Evolutionary conservation across 2,797 vertebrate species (phyloP), one percentile per base, ranked within the genome.

Genomic region (Enteromius trimaculatus): DNA sequence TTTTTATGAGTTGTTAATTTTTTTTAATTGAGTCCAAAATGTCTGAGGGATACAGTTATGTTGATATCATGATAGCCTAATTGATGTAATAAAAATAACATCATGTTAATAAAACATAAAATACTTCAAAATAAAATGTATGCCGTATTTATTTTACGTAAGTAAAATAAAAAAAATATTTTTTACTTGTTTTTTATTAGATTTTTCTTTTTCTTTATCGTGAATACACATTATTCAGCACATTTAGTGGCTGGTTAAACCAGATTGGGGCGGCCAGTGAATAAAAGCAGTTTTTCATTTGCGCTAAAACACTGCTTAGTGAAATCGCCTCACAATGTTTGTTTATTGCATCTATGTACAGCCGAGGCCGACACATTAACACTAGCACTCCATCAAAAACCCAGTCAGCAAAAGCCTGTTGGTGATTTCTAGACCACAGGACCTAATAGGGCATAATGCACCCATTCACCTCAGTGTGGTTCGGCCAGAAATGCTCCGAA

Each of bases 401-500:
- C 42, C 19, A 64, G 58, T 31, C 76, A 64, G 58, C 39, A 49
- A 78, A 78, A 78, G 76, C 58, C 39, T 78, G 19, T 64, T 34
- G 19, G 42, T 65, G 76, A 47, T 78, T 77, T 78, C 42, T 65
- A 64, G 19, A 78, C 76, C 76, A 78, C 76, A 55, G 64, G 44
- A n/a, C 44, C 31, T 68, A 53, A 68, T 42, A 51, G 78, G 47
- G 2, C 93, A 94, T 96, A 95, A 95, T 95, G 94, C 91, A 94
- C 90, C 92, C 92, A 93, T 95, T 95, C 94, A 94, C 95, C 94
- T 94, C 94, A 94, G 19, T 77, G 62, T 71, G 94, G 93, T 93
- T 92, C 93, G 93, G 94, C 92, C 71, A 95, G 94, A 94, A 92
- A 94, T 92, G 93, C 93, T 94, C 95, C 94, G 93, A 94, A 93